Evolutionary conservation across 1,140 invertebrate genomes (phyloP).

Genomic region (Trichoplusia ni): DNA sequence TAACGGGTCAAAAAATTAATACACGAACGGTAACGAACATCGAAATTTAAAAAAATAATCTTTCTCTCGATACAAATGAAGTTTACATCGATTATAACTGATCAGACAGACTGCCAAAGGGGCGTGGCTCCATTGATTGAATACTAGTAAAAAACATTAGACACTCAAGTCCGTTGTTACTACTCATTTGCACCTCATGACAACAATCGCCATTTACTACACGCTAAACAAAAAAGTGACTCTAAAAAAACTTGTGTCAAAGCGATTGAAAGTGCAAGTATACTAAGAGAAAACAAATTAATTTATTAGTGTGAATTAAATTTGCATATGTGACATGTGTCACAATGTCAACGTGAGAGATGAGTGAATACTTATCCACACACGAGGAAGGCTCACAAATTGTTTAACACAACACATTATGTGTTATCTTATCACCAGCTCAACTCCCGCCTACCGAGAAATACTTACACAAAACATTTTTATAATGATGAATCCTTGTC

Average conservation of each 20-base stretch:
- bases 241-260: no score
- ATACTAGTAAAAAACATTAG: background rate
- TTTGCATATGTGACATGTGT: constrained; percentile 31
- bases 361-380: constrained; percentile 23
- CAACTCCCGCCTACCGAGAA: constrained; percentile 16
- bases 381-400: constrained; percentile 7
- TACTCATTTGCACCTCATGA: no score
- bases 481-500: constrained; percentile 42
- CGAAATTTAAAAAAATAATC: no score
- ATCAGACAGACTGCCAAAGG: background rate
- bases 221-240: no score
- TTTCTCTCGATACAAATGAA: no score
- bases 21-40: no score
- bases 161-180: background rate
- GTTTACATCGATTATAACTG: no score
- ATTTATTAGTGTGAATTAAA: constrained; percentile 7
- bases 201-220: no score
- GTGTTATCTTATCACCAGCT: constrained; percentile 47
- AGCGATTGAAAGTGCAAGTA: no score
- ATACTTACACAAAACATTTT: constrained; percentile 44
- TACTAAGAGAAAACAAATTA: background rate
- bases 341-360: constrained; percentile 20
- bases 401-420: constrained; percentile 34
- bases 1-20: no score
- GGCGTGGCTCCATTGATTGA: no score